Conservation (phyloP, 2,888 invertebrate genomes). For the Meandrusa payeni region DNA sequence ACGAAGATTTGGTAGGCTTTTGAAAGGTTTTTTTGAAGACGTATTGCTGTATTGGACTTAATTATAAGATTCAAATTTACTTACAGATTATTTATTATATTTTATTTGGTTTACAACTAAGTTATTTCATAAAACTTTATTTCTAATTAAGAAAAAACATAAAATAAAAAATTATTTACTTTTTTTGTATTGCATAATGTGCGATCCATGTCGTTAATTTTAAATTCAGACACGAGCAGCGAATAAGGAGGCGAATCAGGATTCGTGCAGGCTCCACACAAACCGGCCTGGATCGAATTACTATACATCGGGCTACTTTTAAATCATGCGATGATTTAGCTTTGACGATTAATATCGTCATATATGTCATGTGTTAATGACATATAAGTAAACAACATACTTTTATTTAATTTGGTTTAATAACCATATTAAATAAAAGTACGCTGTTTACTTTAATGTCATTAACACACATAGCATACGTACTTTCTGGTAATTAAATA, state of each 20-base stretch:
- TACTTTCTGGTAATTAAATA: not conserved
- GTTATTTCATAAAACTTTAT: too few species aligned
- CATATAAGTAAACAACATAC: too few species aligned
- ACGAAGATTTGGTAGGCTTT: slow-evolving; percentile 13
- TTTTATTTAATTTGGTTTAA: too few species aligned
- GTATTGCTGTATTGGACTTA: not conserved
- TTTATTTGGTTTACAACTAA: too few species aligned
- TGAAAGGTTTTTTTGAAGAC: not conserved
- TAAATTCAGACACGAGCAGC: slow-evolving; percentile 50
- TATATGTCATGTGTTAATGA: too few species aligned
- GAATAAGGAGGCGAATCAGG: slow-evolving; percentile 54
- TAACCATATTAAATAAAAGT: slow-evolving; percentile 20
- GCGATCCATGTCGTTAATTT: slow-evolving; percentile 49
- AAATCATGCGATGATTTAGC: not conserved
- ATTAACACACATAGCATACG: slow-evolving; percentile 13
- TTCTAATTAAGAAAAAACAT: too few species aligned
- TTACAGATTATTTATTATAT: too few species aligned
- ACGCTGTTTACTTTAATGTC: slow-evolving; percentile 12
- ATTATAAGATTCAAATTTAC: too few species aligned
- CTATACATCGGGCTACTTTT: slow-evolving; percentile 30
- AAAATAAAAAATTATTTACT: too few species aligned
- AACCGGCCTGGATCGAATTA: slow-evolving; percentile 54
- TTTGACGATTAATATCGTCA: too few species aligned
- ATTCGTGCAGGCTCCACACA: slow-evolving; percentile 45
- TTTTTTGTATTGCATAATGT: too few species aligned